Percentiles rank a stretch among this genome's conserved stretches.
These are phyloP conservation scores for Atta colombica DNA, from an alignment of 1,140 invertebrate species.

Conservation along the genomic window DNA sequence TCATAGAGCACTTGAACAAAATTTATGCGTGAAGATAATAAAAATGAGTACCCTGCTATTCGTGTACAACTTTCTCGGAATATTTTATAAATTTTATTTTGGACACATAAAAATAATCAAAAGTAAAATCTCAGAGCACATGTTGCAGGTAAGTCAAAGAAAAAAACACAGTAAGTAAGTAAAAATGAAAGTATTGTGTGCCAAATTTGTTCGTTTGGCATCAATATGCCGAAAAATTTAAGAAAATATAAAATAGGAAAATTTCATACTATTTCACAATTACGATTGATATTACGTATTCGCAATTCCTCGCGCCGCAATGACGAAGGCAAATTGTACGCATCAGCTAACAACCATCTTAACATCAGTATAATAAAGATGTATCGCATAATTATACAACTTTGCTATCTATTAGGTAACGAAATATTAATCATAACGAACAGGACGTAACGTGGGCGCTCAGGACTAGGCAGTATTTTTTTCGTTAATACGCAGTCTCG, in stretches of 20 bases:
- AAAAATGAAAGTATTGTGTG: neutral
- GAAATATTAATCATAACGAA: conserved; percentile 41
- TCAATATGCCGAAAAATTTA: neutral
- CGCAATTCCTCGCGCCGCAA: neutral
- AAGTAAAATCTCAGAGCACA: neutral
- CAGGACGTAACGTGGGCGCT: conserved; percentile 33
- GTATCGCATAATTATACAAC: conserved; percentile 68
- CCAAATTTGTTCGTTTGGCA: conserved; percentile 8
- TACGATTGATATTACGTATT: neutral
- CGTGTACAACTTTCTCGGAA: neutral
- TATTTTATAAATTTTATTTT: neutral
- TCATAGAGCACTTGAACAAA: neutral
- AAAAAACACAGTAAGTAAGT: neutral
- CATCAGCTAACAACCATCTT: conserved; percentile 49
- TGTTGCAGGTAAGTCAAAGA: no score
- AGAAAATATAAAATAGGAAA: conserved; percentile 7
- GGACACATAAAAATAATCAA: neutral
- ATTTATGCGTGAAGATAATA: neutral
- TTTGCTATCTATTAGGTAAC: conserved; percentile 56
- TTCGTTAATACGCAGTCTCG: neutral
- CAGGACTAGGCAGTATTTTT: conserved; percentile 21
- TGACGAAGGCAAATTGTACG: conserved; percentile 54
- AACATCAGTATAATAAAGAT: conserved; percentile 56
- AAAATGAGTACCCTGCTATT: neutral
- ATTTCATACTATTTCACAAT: neutral